Percentiles rank a stretch among this genome's conserved stretches.
phyloP scores from a whole-genome alignment of 1,140 invertebrate species.

The Limonius californicus region DNA sequence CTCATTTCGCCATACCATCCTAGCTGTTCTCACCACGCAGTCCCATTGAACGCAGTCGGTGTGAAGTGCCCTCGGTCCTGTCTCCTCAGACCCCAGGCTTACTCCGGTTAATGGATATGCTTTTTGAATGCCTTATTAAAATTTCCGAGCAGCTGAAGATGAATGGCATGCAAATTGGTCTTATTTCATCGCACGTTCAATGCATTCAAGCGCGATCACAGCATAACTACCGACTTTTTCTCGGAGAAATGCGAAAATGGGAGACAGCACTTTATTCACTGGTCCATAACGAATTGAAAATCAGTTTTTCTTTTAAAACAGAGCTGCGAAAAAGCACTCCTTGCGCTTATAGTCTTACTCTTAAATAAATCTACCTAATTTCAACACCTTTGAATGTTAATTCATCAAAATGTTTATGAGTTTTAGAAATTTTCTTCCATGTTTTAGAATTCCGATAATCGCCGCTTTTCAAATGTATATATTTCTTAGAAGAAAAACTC shows the following conservation, averaged over 20 bases:
- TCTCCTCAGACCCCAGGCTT: constrained; percentile 26
- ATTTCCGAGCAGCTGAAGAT: constrained; percentile 49
- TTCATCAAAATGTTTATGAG: too few species aligned
- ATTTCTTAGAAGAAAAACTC: too few species aligned
- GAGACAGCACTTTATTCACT: neutral
- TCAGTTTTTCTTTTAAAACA: too few species aligned
- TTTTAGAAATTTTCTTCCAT: too few species aligned
- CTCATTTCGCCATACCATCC: constrained; percentile 24
- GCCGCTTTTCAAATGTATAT: too few species aligned
- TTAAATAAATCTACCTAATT: too few species aligned
- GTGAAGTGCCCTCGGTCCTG: constrained; percentile 37
- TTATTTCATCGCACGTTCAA: constrained; percentile 25
- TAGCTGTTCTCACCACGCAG: constrained; percentile 28
- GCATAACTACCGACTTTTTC: constrained; percentile 12
- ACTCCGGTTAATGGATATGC: constrained; percentile 37
- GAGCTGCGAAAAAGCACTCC: too few species aligned
- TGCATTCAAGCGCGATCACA: constrained; percentile 16
- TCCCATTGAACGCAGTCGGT: constrained; percentile 25
- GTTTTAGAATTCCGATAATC: too few species aligned
- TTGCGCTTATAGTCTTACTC: too few species aligned
- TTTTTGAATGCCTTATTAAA: constrained; percentile 48
- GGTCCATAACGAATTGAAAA: too few species aligned
- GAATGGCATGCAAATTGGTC: constrained; percentile 48
- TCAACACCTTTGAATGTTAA: too few species aligned
- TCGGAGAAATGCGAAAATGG: neutral